Conservation (phyloP, 2,888 invertebrate species). For the Cosmorhoe ocellata region DNA sequence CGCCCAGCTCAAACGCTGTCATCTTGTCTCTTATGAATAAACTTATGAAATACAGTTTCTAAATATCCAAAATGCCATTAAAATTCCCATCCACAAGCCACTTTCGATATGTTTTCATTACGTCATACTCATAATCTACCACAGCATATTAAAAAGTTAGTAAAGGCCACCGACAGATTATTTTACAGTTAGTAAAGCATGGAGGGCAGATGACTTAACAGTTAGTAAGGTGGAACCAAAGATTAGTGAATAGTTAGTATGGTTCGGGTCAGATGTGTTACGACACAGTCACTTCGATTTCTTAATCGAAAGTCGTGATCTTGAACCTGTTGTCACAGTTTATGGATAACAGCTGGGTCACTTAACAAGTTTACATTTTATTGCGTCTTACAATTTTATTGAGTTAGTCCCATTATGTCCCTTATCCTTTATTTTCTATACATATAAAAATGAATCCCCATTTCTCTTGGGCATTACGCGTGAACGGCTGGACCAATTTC, state of each 20-base stretch:
- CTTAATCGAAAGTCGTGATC: slow-evolving; percentile 67
- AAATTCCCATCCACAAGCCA: slow-evolving; percentile 33
- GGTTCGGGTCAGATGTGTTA: slow-evolving; percentile 58
- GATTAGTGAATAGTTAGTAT: slow-evolving; percentile 11
- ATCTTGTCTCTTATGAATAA: slow-evolving; percentile 14
- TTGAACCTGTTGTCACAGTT: slow-evolving; percentile 53
- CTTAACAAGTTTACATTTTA: neutral
- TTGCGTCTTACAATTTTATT: too few relatives aligned
- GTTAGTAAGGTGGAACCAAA: slow-evolving; percentile 8
- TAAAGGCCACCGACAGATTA: slow-evolving; percentile 1
- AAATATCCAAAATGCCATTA: slow-evolving; percentile 38
- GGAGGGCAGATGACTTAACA: slow-evolving; percentile 1
- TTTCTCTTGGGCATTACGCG: too few relatives aligned
- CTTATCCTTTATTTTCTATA: too few relatives aligned
- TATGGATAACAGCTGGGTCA: slow-evolving; percentile 10
- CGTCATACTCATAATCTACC: slow-evolving; percentile 42
- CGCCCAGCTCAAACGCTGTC: neutral
- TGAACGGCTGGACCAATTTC: too few relatives aligned
- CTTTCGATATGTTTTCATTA: slow-evolving; percentile 56
- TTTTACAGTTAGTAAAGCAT: neutral
- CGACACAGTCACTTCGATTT: slow-evolving; percentile 50
- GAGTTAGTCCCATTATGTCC: too few relatives aligned
- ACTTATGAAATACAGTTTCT: slow-evolving; percentile 37
- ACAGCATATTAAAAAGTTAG: slow-evolving; percentile 13
- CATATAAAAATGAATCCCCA: too few relatives aligned